These are phyloP conservation scores for Bombus polaris DNA, from an alignment of 1,140 invertebrate genomes.

Conservation along the genomic window DNA sequence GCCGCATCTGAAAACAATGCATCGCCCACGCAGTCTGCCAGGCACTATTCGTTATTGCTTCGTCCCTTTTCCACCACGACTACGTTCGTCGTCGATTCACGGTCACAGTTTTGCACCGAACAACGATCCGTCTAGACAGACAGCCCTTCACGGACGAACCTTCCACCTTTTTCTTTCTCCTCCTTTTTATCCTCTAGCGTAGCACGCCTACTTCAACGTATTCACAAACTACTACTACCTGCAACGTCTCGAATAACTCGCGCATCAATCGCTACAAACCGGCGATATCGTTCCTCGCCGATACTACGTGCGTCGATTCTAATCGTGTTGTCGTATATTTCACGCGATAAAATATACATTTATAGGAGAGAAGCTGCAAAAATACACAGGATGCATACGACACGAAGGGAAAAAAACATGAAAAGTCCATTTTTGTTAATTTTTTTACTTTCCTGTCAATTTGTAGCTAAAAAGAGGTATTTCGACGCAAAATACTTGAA, in stretches of 20 bases:
- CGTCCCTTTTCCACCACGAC: constrained; percentile 34
- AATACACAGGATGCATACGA: neutral
- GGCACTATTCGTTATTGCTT: constrained; percentile 37
- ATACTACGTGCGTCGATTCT: neutral
- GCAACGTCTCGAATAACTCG: neutral
- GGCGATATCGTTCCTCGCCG: neutral
- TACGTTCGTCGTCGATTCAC: constrained; percentile 49
- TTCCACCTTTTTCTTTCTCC: constrained; percentile 52
- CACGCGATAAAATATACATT: neutral
- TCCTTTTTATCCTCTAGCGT: neutral
- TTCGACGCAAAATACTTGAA: no score
- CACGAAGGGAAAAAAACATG: neutral
- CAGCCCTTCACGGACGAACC: constrained; percentile 57
- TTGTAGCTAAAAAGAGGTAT: no score
- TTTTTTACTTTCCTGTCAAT: neutral
- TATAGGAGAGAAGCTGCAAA: neutral
- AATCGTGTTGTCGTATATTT: neutral
- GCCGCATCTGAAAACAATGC: constrained; percentile 45
- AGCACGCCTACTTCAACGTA: constrained; percentile 16
- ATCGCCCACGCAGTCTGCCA: constrained; percentile 39
- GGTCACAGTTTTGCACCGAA: constrained; percentile 49
- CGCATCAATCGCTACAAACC: neutral
- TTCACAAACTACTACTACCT: neutral
- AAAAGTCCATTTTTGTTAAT: neutral
- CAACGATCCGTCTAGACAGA: constrained; percentile 67